A percentile compares a stretch with the other conserved stretches of the same genome.
Conservation (phyloP, 92 coral and sea anemone genomes). For the Blastomussa wellsi region DNA sequence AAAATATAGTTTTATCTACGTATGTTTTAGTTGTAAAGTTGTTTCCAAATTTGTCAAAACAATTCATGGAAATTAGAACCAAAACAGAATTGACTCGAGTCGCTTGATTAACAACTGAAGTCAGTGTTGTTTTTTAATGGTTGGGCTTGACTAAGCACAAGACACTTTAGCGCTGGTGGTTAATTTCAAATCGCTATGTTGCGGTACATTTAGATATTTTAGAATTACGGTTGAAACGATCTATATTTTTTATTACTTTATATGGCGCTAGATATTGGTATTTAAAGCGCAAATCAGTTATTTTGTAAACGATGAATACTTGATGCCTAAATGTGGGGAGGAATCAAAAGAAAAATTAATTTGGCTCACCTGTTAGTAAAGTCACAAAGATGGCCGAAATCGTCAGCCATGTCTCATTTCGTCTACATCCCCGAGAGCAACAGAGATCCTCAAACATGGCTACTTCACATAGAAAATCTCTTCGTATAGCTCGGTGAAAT, state of each 20-base stretch:
- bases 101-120: neutral
- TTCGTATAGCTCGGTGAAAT: neutral
- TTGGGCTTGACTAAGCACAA: conserved; percentile 20
- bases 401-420: neutral
- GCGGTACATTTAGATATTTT: neutral
- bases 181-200: conserved; percentile 1
- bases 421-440: neutral
- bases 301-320: neutral
- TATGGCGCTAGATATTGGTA: neutral
- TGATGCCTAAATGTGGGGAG: neutral
- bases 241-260: neutral
- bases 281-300: neutral
- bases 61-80: neutral
- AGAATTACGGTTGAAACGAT: neutral
- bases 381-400: conserved; percentile 15
- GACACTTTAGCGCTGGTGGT: conserved; percentile 28
- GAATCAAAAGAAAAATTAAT: neutral
- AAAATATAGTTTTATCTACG: neutral
- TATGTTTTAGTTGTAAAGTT: neutral
- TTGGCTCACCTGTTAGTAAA: conserved; percentile 22
- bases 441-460: conserved; percentile 5
- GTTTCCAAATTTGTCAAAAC: neutral
- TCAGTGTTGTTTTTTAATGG: neutral
- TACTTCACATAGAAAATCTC: conserved; percentile 5
- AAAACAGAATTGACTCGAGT: neutral